Base-by-base conservation (phyloP, 2,888 invertebrate species). In the Agapostemon virescens region DNA sequence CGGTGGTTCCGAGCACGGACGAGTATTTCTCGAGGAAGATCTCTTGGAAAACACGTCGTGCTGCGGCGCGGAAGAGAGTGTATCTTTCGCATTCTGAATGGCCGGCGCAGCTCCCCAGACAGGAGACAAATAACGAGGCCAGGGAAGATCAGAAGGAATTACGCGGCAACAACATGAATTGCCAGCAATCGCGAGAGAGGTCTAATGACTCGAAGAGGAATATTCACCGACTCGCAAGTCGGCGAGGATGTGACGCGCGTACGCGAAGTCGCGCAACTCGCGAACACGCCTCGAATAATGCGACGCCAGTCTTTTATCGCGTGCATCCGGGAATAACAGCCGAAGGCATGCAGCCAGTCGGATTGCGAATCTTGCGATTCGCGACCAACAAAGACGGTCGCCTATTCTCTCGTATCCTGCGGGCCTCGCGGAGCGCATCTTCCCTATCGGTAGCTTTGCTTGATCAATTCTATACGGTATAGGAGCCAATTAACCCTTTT, bases 91-190 rank as follows among this genome's bases (percentile, higher is more conserved):
- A n/a, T 63, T 36, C 63, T 63, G 36, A 63, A 63, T 63, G 33
- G 63, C 63, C 63, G 36, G 20, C 36, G 63, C 36, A 26, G 26
- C 55, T 55, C 55, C 55, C 26, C 26, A 26, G 74, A 38, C 68
- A 63, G 55, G 36, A 79, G 82, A 83, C 76, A 74, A 82, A 83
- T 83, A 83, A 76, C 79, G 45, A 36, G 79, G 79, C 76, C 83
- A 68, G 75, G 55, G 20, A 61, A 63, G 78, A 68, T 63, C 74
- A 75, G 67, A 79, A 75, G 70, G 75, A 76, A 64, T 73, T 73
- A 73, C 63, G 42, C 45, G 69, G 67, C 49, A 49, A 49, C 58
- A 26, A 70, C 61, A 23, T 63, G 63, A 77, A 64, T 76, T 33
- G 45, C 49, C 49, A 11, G 68, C 68, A 45, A 49, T 45, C 30